A percentile compares a stretch with the other conserved stretches of the same genome.
Conservation (phyloP, 2,888 invertebrate species). For the Tetragnatha montana region DNA sequence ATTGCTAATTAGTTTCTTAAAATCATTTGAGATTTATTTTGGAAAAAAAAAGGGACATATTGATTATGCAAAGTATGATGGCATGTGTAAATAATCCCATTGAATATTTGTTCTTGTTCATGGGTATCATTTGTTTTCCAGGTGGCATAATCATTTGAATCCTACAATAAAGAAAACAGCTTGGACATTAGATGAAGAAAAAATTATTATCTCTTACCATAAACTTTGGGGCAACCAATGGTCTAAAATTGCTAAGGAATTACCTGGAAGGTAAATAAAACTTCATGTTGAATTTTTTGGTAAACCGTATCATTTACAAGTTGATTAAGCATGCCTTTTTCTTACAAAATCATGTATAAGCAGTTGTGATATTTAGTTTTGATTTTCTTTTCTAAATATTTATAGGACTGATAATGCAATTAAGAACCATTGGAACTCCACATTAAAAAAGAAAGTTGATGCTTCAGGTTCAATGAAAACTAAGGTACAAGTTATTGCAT, state of each 20-base stretch:
- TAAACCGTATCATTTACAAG: too few relatives aligned
- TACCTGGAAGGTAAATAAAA: constrained; percentile 85
- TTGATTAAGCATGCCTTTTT: not conserved
- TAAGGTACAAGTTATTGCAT: too few relatives aligned
- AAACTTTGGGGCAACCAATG: constrained; percentile 94
- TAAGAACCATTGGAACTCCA: constrained; percentile 99
- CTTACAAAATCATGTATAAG: not conserved
- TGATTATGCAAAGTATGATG: too few relatives aligned
- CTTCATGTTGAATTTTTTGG: not conserved
- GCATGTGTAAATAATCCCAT: too few relatives aligned
- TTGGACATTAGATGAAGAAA: constrained; percentile 95
- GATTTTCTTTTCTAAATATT: not conserved
- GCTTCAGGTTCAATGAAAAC: too few relatives aligned
- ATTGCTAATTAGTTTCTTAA: too few relatives aligned
- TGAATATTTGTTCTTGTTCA: too few relatives aligned
- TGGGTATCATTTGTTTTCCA: constrained; percentile 67
- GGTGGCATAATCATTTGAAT: constrained; percentile 98
- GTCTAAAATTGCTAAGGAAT: constrained; percentile 96
- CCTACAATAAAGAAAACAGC: constrained; percentile 97
- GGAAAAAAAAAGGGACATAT: too few relatives aligned
- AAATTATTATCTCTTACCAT: constrained; percentile 88
- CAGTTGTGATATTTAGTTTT: not conserved
- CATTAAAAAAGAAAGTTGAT: constrained; percentile 82
- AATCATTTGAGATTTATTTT: too few relatives aligned
- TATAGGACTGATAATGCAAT: constrained; percentile 96